Evolutionary conservation across 1,140 invertebrate genomes (phyloP).

Genomic region (Drosophila seguyi): DNA sequence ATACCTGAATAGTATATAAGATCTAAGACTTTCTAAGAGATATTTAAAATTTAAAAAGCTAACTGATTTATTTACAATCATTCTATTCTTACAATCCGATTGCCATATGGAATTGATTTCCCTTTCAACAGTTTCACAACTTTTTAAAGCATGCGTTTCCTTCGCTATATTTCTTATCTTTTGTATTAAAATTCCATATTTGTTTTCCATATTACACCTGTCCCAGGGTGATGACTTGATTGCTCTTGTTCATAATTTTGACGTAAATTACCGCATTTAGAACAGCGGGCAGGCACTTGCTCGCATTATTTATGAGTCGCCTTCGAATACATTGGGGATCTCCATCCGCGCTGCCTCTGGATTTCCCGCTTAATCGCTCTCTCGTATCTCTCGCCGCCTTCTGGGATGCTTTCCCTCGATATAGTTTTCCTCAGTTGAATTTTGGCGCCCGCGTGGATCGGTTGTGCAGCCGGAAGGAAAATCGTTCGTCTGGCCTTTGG

Average conservation of each 20-base stretch:
- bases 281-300: conserved; percentile 30
- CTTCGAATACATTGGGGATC: conserved; percentile 7
- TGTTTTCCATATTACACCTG: conserved; percentile 27
- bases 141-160: background rate
- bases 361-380: conserved; percentile 17
- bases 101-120: background rate
- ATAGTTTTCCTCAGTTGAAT: conserved; percentile 60
- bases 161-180: too few species aligned
- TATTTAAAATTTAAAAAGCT: background rate
- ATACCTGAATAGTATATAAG: too few species aligned
- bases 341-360: background rate
- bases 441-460: conserved; percentile 59
- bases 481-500: conserved; percentile 21
- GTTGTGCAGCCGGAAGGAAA: conserved; percentile 28
- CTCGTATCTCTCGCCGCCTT: conserved; percentile 2
- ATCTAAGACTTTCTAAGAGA: too few species aligned
- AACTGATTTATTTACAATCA: background rate
- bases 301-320: conserved; percentile 16
- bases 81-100: background rate
- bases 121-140: background rate
- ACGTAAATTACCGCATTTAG: conserved; percentile 41
- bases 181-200: background rate
- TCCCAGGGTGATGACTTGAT: conserved; percentile 23
- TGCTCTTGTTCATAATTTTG: conserved; percentile 42
- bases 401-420: conserved; percentile 16